Percentiles rank a stretch among this genome's conserved stretches.
Evolutionary conservation across 1,140 invertebrate species (phyloP).

Genomic region (Heterodera schachtii): DNA sequence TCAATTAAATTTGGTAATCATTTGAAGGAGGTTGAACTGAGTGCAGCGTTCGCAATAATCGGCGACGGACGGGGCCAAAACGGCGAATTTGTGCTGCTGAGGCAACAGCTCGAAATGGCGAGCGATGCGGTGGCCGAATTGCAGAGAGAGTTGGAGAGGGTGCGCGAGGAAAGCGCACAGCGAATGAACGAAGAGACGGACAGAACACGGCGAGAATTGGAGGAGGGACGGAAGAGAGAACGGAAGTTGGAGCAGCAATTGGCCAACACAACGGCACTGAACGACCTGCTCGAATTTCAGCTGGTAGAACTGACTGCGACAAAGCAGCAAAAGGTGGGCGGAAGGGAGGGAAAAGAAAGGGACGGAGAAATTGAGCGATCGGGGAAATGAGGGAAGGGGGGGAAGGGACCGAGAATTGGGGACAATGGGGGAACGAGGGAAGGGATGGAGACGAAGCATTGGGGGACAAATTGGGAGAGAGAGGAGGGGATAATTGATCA

Average conservation of each 20-base stretch:
- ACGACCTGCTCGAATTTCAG: slow-evolving; percentile 62
- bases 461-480: too few relatives aligned
- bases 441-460: too few relatives aligned
- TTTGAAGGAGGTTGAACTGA: slow-evolving; percentile 41
- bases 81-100: slow-evolving; percentile 29
- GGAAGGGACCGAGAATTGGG: too few relatives aligned
- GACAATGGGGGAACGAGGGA: too few relatives aligned
- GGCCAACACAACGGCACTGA: slow-evolving; percentile 49
- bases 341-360: too few relatives aligned
- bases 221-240: slow-evolving; percentile 9
- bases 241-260: slow-evolving; percentile 49
- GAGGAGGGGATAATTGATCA: too few relatives aligned
- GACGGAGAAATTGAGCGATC: too few relatives aligned
- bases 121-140: slow-evolving; percentile 40
- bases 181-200: slow-evolving; percentile 6
- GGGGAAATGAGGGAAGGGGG: too few relatives aligned
- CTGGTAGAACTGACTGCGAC: slow-evolving; percentile 52
- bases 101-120: slow-evolving; percentile 48
- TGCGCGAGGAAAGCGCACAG: slow-evolving; percentile 16
- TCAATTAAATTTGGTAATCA: not conserved
- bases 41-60: slow-evolving; percentile 29
- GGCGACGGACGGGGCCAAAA: slow-evolving; percentile 16
- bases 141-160: slow-evolving; percentile 25
- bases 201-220: slow-evolving; percentile 20
- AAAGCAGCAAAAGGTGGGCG: slow-evolving; percentile 12